Base-by-base conservation (phyloP, 2,797 vertebrate genomes). In the Lophius americanus region DNA sequence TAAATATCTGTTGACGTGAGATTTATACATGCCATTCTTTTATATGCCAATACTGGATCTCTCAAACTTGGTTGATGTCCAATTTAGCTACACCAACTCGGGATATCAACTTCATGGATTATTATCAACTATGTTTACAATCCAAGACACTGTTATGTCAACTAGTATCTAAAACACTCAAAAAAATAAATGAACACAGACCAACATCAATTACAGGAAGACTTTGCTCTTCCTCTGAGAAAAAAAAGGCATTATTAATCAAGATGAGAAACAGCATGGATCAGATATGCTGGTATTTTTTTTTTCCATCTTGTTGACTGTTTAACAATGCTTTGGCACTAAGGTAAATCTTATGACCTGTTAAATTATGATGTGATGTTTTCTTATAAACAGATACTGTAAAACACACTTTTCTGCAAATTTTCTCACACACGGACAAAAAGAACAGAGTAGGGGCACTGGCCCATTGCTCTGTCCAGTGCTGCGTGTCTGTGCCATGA, bases 401-500 rank as follows among this genome's bases (percentile, higher is more conserved):
- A 55, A 73, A 74, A 80, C 35, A 46, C 12, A 64, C 12, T 68
- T 7, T 62, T 47, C 35, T 64, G 54, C 64, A 83, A 78, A 83
- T 86, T 78, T 83, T 59, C 54, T 41, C 64, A 51, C 57, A 50
- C 70, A 49, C 57, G 48, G 62, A 63, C 74, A 66, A 60, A 76
- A 70, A 81, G 62, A 57, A 82, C 64, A 69, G 74, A 83, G 77
- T 77, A 76, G 43, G 58, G 51, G 79, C 78, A 78, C 72, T 64
- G 85, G 89, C 86, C 88, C 92, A 92, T 90, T 91, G 89, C 85
- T 84, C 82, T 90, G 85, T 87, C 85, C 86, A 93, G 86, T 76
- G 88, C 91, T 89, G 88, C 91, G 85, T 91, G 84, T 92, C 92
- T 90, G 75, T 87, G 88, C 88, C 80, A 91, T 93, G 86, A 93